A percentile compares a stretch with the other conserved stretches of the same genome.
phyloP scores from a whole-genome alignment of 2,113 vertebrate species.

The Burhinus bistriatus region DNA sequence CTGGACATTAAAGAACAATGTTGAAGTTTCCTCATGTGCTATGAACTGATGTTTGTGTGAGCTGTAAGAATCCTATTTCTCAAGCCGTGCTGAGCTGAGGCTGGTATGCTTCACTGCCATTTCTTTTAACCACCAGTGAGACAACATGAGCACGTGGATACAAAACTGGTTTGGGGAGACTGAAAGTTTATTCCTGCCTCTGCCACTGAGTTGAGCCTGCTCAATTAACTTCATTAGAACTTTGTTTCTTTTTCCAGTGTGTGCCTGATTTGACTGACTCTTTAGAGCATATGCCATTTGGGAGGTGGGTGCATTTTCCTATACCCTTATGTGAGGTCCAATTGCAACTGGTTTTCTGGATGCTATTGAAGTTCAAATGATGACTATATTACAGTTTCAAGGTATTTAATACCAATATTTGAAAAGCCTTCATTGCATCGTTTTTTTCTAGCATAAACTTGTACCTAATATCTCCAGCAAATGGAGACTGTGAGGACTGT shows the following conservation, averaged over 20 bases:
- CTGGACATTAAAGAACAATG: background rate
- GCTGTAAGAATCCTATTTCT: background rate
- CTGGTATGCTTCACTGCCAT: background rate
- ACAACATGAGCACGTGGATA: background rate
- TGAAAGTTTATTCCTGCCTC: background rate
- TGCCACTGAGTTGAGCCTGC: background rate
- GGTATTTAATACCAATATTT: background rate
- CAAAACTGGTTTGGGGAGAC: background rate
- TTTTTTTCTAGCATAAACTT: background rate
- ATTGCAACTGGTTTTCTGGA: background rate
- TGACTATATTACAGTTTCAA: background rate
- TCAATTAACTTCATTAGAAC: background rate
- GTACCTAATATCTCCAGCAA: background rate
- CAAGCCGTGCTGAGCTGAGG: background rate
- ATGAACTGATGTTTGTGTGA: background rate
- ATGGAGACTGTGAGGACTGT: background rate
- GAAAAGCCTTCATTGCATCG: background rate
- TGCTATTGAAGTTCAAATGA: background rate
- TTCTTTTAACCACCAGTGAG: background rate
- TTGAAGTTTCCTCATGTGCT: background rate
- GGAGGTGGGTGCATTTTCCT: background rate
- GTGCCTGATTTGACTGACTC: background rate
- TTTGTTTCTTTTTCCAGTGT: background rate
- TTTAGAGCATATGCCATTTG: background rate
- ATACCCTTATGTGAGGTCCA: rapidly evolving